Evolutionary conservation across 2,888 invertebrate species (phyloP).

Genomic region (Aporophyla lueneburgensis): DNA sequence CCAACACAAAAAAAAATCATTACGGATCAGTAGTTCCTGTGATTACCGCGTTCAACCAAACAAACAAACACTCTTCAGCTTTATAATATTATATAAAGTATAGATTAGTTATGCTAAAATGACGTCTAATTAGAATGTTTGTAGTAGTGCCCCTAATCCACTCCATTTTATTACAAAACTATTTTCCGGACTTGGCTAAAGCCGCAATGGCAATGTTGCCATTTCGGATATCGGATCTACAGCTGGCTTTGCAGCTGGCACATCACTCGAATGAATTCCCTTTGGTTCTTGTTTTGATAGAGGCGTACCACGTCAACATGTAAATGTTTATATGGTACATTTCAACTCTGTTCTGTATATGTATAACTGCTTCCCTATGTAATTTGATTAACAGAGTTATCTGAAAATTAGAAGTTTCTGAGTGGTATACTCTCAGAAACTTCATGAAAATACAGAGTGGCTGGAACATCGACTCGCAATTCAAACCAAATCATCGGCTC

Average conservation of each 20-base stretch:
- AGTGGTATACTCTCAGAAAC: background rate
- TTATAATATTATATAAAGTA: too few species aligned
- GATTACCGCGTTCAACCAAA: too few species aligned
- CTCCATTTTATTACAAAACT: background rate
- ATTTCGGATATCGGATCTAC: background rate
- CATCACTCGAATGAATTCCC: slow-evolving; percentile 8
- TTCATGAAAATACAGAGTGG: background rate
- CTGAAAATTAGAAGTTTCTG: too few species aligned
- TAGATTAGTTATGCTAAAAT: too few species aligned
- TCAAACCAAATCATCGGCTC: too few species aligned
- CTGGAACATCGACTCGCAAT: too few species aligned
- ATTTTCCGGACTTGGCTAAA: background rate
- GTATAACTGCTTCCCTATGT: background rate
- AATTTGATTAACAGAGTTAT: background rate
- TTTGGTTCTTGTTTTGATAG: slow-evolving; percentile 7
- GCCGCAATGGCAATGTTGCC: too few species aligned
- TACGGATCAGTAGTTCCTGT: too few species aligned
- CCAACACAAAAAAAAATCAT: too few species aligned
- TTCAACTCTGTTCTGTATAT: background rate
- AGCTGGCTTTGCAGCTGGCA: background rate
- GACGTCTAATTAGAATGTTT: too few species aligned
- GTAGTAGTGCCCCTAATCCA: too few species aligned
- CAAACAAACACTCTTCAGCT: too few species aligned
- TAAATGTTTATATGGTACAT: background rate
- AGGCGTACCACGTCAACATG: background rate